phyloP scores from a whole-genome alignment of 2,888 invertebrate species.

The Elmis aenea region DNA sequence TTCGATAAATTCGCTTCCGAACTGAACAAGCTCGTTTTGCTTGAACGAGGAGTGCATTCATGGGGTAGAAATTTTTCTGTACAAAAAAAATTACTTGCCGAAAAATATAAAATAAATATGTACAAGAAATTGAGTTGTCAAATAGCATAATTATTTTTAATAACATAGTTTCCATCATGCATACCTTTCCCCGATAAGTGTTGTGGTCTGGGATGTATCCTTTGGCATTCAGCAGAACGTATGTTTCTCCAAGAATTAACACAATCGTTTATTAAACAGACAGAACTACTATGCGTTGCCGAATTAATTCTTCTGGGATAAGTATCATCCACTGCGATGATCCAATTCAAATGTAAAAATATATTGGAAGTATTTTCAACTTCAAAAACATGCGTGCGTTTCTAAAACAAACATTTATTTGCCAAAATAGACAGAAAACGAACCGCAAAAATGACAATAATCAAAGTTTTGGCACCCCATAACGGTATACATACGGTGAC shows the following conservation, averaged over 20 bases:
- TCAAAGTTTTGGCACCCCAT: too few relatives aligned
- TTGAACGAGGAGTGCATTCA: constrained; percentile 1
- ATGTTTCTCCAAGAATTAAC: background rate
- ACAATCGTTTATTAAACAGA: background rate
- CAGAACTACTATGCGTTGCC: background rate
- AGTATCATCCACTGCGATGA: constrained; percentile 20
- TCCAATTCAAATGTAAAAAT: constrained; percentile 31
- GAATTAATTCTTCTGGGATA: constrained; percentile 17
- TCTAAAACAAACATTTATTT: constrained; percentile 32
- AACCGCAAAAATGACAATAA: too few relatives aligned
- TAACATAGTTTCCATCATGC: too few relatives aligned
- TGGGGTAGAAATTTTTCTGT: constrained; percentile 21
- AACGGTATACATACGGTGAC: too few relatives aligned
- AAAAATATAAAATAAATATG: background rate
- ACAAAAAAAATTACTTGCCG: too few relatives aligned
- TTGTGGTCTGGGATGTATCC: constrained; percentile 4
- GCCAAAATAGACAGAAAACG: too few relatives aligned
- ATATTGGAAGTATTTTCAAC: constrained; percentile 34
- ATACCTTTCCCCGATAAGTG: constrained; percentile 20
- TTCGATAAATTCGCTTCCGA: constrained; percentile 14
- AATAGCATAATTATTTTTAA: too few relatives aligned
- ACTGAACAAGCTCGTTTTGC: constrained; percentile 26
- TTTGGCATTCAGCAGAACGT: background rate
- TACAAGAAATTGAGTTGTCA: too few relatives aligned
- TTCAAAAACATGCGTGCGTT: constrained; percentile 25